Percentiles rank a stretch among this genome's conserved stretches.
Evolutionary conservation across 2,797 vertebrate species (phyloP).

Genomic region (Cetoscarus ocellatus): DNA sequence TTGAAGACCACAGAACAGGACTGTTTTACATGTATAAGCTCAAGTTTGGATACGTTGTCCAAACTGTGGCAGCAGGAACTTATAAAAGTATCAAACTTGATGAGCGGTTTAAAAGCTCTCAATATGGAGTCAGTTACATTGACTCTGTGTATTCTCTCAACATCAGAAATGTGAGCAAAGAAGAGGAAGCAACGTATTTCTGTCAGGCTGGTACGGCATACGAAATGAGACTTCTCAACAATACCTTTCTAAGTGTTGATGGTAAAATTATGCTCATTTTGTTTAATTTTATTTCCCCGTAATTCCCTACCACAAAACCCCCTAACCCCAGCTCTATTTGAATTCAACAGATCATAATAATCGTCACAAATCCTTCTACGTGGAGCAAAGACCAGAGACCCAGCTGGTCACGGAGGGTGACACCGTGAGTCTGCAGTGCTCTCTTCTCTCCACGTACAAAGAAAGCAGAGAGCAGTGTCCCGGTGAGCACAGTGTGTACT

Average conservation of each 20-base stretch:
- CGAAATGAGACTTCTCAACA: fast-evolving
- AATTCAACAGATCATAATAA: conserved; percentile 12
- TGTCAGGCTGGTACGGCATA: conserved; percentile 18
- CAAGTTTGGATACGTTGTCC: not conserved
- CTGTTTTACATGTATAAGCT: not conserved
- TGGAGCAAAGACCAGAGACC: conserved; percentile 29
- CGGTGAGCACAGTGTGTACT: conserved; percentile 35
- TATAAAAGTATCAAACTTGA: fast-evolving
- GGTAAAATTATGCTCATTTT: conserved; percentile 27
- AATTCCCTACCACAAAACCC: not conserved
- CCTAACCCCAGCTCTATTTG: not conserved
- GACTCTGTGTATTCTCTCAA: not conserved
- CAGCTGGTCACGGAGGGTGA: not conserved
- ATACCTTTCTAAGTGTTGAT: conserved; percentile 34
- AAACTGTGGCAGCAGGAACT: not conserved
- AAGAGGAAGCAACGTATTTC: conserved; percentile 53
- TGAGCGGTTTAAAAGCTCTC: not conserved
- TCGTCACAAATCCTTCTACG: not conserved
- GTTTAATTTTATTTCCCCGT: fast-evolving
- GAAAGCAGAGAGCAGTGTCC: conserved; percentile 18
- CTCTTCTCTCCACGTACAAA: conserved; percentile 1
- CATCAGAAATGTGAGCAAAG: conserved; percentile 43
- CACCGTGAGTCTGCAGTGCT: conserved; percentile 54
- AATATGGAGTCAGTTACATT: fast-evolving
- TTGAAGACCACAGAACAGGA: too few relatives aligned